These are phyloP conservation scores for Macquaria ambigua DNA, from an alignment of 2,113 vertebrate species.

Conservation along the genomic window DNA sequence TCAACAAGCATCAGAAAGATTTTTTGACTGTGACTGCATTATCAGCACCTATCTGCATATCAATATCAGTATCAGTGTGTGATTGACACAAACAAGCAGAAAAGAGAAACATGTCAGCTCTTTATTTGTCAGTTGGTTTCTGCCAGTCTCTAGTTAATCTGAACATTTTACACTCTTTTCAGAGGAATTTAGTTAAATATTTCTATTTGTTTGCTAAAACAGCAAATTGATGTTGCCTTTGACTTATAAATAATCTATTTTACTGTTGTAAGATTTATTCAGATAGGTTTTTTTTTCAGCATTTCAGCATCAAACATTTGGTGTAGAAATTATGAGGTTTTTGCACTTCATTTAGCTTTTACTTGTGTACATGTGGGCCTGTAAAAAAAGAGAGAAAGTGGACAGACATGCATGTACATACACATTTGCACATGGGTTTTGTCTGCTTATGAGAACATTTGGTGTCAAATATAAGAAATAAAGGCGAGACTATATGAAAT, in stretches of 20 bases:
- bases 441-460: no score
- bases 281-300: neutral
- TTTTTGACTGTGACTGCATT: neutral
- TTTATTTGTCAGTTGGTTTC: neutral
- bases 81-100: neutral
- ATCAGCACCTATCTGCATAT: neutral
- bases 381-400: neutral
- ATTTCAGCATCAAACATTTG: neutral
- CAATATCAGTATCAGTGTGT: neutral
- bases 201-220: constrained; percentile 18
- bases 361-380: neutral
- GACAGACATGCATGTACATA: no score
- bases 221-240: constrained; percentile 5
- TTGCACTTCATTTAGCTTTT: neutral
- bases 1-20: neutral
- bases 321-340: neutral
- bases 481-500: neutral
- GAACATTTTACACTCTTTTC: neutral
- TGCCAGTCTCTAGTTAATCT: neutral
- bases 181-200: neutral
- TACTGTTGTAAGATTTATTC: neutral
- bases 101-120: neutral
- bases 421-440: neutral
- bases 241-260: constrained; percentile 22
- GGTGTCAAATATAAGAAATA: neutral